A percentile compares a stretch with the other conserved stretches of the same genome.
phyloP scores from a whole-genome alignment of 2,888 invertebrate species.

The Rugalucina vietnamica region DNA sequence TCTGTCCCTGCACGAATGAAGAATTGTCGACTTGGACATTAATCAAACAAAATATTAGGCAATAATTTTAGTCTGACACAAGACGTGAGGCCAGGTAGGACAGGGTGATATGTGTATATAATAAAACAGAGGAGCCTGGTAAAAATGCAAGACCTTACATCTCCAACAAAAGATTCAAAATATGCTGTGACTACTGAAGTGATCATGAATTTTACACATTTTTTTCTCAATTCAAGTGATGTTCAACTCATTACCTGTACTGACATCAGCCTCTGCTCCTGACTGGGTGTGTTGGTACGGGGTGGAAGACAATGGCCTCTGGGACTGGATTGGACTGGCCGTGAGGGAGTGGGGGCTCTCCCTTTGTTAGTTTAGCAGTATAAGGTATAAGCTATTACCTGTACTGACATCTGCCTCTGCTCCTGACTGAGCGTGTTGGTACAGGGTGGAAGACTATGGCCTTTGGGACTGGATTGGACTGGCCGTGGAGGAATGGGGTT shows the following conservation, averaged over 20 bases:
- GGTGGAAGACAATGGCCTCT: conserved; percentile 77
- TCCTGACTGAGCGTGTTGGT: conserved; percentile 39
- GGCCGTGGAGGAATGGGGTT: conserved; percentile 66
- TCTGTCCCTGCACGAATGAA: no score
- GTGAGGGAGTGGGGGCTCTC: conserved; percentile 62
- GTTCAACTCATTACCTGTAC: conserved; percentile 42
- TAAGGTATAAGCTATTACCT: neutral
- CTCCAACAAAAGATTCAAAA: no score
- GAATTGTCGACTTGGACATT: no score
- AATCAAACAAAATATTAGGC: no score
- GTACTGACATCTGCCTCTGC: conserved; percentile 50
- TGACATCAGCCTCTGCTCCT: conserved; percentile 47
- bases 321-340: conserved; percentile 72
- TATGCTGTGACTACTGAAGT: no score
- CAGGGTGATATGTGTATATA: no score
- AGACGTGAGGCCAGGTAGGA: no score
- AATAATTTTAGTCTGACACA: no score
- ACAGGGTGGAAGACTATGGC: conserved; percentile 77
- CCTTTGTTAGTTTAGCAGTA: neutral
- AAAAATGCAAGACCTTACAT: no score
- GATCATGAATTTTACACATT: no score
- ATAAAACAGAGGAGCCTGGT: no score
- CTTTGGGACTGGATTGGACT: conserved; percentile 72
- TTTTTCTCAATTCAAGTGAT: no score
- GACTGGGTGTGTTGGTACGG: conserved; percentile 63